Base-by-base conservation (phyloP, 1,140 invertebrate genomes). In the Cheumatopsyche charites region DNA sequence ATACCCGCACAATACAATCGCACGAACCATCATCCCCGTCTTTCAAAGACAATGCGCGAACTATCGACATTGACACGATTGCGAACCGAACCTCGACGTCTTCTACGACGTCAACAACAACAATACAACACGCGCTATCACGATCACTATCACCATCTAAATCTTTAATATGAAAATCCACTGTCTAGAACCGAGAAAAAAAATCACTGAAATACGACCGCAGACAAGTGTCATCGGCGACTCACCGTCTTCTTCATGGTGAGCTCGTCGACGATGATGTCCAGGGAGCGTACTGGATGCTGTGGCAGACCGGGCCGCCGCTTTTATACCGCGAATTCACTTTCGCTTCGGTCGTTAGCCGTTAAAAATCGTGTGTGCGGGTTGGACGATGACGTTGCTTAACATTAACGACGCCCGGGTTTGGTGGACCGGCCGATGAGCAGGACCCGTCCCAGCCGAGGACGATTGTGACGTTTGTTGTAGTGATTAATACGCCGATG, bases 271-370 rank as follows among this genome's bases (percentile, higher is more conserved):
- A 62, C 75, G 72, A 81, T 80, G 82, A 80, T 82, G 87, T 87
- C 86, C 86, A 87, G 86, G 79, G 86, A 79, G 80, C 84, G 86
- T 88, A 90, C 88, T 90, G 88, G 86, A 88, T 89, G 86, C 85
- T 87, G 86, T 86, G 86, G 84, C 83, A 83, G 81, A 80, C 81
- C 80, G 80, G 82, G 83, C 83, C 82, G 79, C 84, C 82, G 85
- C 87, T 88, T 90, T 82, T 87, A 87, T 87, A 87, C 83, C 75
- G 77, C 79, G 75, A 78, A 79, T 77, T 79, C 77, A 84, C 83
- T 85, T 85, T 85, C 80, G 68, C 72, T 61, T 36, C 41, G 13
- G 36, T 15, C 29, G 52, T 47, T 52, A 42, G 65, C 52, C 26
- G 67, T 52, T 25, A 68, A 68, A 52, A 68, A 55, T 68, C 62